These are phyloP conservation scores for Potamarius usumacintae DNA, from an alignment of 2,113 vertebrate species.

Conservation along the genomic window DNA sequence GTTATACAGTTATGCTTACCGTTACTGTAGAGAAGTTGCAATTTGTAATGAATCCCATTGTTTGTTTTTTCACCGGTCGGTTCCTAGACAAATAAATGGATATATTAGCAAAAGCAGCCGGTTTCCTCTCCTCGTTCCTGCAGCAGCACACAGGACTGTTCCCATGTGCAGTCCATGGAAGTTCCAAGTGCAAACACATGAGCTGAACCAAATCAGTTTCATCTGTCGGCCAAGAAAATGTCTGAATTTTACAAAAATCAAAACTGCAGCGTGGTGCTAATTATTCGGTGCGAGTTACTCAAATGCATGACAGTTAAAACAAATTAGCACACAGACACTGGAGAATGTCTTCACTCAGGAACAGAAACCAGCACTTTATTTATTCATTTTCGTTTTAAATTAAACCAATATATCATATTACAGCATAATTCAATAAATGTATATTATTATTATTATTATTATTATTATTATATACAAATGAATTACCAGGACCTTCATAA, in stretches of 20 bases:
- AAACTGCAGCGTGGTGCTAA: constrained; percentile 1
- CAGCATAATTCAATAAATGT: background rate
- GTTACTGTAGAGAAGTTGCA: constrained; percentile 98
- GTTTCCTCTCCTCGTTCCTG: constrained; percentile 1
- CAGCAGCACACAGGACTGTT: background rate
- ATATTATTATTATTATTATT: background rate
- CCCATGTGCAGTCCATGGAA: background rate
- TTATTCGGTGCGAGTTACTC: background rate
- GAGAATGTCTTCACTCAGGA: background rate
- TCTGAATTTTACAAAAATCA: background rate
- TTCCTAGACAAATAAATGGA: constrained; percentile 81
- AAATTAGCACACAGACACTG: background rate
- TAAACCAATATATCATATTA: background rate
- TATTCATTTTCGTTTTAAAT: background rate
- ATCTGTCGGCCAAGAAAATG: background rate
- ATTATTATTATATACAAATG: background rate
- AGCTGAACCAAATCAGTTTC: background rate
- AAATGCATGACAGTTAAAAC: background rate
- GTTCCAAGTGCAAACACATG: background rate
- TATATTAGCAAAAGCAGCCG: constrained; percentile 48
- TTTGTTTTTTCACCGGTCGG: constrained; percentile 97
- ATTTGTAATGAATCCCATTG: constrained; percentile 98
- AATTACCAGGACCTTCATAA: background rate
- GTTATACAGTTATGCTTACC: constrained; percentile 72
- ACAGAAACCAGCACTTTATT: background rate